phyloP scores from a whole-genome alignment of 2,797 vertebrate genomes.

The Urocyon cinereoargenteus region DNA sequence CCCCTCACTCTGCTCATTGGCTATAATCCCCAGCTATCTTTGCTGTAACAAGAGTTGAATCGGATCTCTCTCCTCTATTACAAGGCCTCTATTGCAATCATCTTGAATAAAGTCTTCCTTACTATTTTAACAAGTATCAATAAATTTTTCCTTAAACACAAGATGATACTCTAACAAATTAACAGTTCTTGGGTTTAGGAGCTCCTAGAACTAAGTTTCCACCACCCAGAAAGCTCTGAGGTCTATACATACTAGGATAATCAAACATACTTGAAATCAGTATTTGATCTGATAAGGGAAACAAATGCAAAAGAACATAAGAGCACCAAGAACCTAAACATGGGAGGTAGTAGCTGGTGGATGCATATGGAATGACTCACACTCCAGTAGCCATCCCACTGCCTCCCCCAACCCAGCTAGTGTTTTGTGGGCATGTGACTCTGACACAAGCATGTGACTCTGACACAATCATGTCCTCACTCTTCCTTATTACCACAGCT shows the following conservation, averaged over 20 bases:
- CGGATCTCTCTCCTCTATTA: background rate
- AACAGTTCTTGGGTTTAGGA: background rate
- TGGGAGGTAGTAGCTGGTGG: background rate
- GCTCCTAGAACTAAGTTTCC: background rate
- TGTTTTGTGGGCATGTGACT: background rate
- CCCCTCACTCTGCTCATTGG: background rate
- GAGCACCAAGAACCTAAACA: background rate
- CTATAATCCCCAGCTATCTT: background rate
- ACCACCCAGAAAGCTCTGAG: background rate
- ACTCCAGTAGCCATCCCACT: background rate
- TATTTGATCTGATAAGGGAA: background rate
- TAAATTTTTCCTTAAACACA: background rate
- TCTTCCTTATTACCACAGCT: background rate
- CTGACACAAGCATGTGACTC: background rate
- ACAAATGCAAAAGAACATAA: background rate
- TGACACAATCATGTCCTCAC: background rate
- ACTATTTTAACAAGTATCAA: background rate
- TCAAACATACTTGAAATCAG: background rate
- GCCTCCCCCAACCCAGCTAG: background rate
- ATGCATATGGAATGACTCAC: background rate
- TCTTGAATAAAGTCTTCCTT: background rate
- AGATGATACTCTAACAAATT: background rate
- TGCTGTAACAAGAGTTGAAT: background rate
- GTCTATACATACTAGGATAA: background rate
- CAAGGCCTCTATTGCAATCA: background rate